Conservation (phyloP, 2,888 invertebrate genomes). For the Dasypogon diadema region DNA sequence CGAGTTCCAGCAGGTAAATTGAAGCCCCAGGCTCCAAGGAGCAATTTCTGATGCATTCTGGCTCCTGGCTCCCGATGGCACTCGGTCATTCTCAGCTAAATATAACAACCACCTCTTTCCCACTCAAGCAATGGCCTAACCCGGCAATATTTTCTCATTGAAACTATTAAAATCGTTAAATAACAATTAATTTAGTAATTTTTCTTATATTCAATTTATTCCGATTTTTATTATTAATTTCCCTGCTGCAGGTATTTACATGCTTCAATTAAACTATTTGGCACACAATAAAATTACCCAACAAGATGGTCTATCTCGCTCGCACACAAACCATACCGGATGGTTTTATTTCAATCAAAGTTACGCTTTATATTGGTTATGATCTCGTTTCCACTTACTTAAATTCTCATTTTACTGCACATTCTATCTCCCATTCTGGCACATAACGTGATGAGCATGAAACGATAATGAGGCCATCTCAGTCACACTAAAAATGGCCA, state of each 20-base stretch:
- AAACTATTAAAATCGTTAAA: conserved; percentile 53
- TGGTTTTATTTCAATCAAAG: conserved; percentile 67
- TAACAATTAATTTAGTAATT: conserved; percentile 53
- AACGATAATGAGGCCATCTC: conserved; percentile 69
- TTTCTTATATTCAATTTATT: conserved; percentile 54
- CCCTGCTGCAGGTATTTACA: conserved; percentile 37
- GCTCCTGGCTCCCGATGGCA: neutral
- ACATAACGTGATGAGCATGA: conserved; percentile 58
- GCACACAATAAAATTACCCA: conserved; percentile 51
- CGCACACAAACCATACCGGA: conserved; percentile 15
- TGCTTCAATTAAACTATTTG: conserved; percentile 45
- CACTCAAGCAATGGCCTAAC: too few species aligned
- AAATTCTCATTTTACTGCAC: conserved; percentile 69
- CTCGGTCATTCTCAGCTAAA: neutral
- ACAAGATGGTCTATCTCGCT: conserved; percentile 40
- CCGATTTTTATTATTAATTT: conserved; percentile 39
- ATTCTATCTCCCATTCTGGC: conserved; percentile 69
- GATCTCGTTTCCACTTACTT: conserved; percentile 70
- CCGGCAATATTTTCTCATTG: conserved; percentile 1
- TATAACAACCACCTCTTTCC: too few species aligned
- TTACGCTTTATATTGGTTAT: conserved; percentile 69
- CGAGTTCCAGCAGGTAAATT: conserved; percentile 33
- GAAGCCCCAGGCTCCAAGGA: neutral
- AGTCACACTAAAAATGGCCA: conserved; percentile 68
- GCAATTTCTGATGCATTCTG: conserved; percentile 35